Evolutionary conservation across 1,140 invertebrate species (phyloP).

Genomic region (Sarcophaga bullata): DNA sequence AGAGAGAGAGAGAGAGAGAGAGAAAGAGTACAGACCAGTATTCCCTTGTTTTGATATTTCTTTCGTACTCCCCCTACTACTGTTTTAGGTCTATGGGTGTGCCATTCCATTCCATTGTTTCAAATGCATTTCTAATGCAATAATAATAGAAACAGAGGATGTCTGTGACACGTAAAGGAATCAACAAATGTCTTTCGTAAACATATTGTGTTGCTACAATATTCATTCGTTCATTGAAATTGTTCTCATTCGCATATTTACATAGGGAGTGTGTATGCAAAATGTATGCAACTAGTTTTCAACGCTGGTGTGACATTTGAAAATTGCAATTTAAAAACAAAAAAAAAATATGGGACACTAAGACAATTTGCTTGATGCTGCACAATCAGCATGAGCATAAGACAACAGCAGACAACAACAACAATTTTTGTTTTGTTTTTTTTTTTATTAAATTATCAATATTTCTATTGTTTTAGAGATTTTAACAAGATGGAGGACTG

Average conservation of each 20-base stretch:
- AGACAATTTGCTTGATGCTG: background rate
- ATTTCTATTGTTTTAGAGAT: background rate
- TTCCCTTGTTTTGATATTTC: too few relatives aligned
- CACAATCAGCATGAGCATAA: background rate
- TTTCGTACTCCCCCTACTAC: too few relatives aligned
- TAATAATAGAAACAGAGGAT: constrained; percentile 2
- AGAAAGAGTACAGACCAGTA: too few relatives aligned
- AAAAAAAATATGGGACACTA: background rate
- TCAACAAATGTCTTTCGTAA: constrained; percentile 31
- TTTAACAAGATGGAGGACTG: background rate
- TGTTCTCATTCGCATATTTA: background rate
- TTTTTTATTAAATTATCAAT: constrained; percentile 20
- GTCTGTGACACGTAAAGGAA: constrained; percentile 32
- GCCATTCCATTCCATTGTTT: too few relatives aligned
- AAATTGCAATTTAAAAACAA: constrained; percentile 35
- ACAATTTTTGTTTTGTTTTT: too few relatives aligned
- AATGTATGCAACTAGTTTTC: constrained; percentile 27
- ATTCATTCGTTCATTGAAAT: background rate
- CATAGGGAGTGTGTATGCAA: background rate
- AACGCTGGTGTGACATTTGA: background rate
- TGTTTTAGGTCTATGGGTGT: too few relatives aligned
- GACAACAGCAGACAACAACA: background rate
- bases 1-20: too few relatives aligned
- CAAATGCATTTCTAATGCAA: too few relatives aligned
- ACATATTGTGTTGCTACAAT: background rate